Base-by-base conservation (phyloP, 2,113 vertebrate genomes). In the Oryzias javanicus region DNA sequence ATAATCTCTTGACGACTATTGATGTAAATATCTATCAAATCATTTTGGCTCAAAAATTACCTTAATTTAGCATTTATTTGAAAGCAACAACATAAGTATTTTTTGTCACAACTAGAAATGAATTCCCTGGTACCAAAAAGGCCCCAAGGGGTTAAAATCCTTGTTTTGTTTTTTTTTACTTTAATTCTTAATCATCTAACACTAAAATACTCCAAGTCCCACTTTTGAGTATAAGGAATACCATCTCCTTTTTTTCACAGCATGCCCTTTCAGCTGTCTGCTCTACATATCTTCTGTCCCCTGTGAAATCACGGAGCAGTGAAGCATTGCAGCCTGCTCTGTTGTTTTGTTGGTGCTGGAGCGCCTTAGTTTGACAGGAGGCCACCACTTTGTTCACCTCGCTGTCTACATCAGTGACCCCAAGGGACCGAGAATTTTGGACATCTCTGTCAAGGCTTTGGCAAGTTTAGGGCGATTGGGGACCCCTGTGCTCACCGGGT, bases 401-500 rank as follows among this genome's bases (percentile, higher is more conserved):
- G 80, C 81, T 85, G 87, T 89, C 86, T 35, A 35, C 78, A 85
- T 67, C 77, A 41, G 72, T 74, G 80, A 76, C 76, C 85, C 67
- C 72, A 25, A 3, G 81, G 67, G 88, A 74, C 77, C 73, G 54
- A 22, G 7, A 69, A 72, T 82, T 70, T 79, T 76, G 84, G 83
- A 86, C 17, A 80, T 86, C 81, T 87, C 80, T 85, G 76, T 89
- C 79, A 84, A 67, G 59, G 52, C 76, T 74, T 63, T 80, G 72
- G 82, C 79, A 78, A 81, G 83, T 68, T 72, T 66, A 50, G 76
- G 80, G 79, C 72, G 45, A 66, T 25, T 46, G 79, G 80, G 70
- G 63, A 73, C 67, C 82, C 55, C 27, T 62, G 74, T 91, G 91
- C 94, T 94, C 88, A 92, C 93, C 91, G 95, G 95, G 94, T 96